Evolutionary conservation across 1,140 invertebrate species (phyloP), one percentile per base, ranked within the genome.

Genomic region (Caerostris extrusa): DNA sequence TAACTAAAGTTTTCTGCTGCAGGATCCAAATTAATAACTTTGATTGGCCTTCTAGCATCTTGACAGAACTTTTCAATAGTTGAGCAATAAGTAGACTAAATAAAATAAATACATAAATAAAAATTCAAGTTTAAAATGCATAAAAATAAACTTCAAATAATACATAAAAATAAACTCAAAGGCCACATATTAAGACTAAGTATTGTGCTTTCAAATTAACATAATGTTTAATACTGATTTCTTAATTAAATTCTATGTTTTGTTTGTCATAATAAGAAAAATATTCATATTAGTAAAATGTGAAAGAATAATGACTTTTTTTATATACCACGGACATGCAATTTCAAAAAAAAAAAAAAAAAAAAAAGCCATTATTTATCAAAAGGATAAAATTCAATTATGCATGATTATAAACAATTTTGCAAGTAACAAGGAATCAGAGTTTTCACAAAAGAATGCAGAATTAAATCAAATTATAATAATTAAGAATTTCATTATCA

Each of bases 1-100:
- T 99, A 99, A 95, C 98, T 97, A 97, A 99, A 99, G 95, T 98
- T 96, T 96, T 99, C 99, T 17, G 99, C 99, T 4, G 99, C 99
- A 69, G 99, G 99, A 96, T 99, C 99, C 67, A 99, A 96, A 96
- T 99, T 99, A 0, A 99, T 97, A 8, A 99, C 97, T 94, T 98
- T 97, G 53, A 99, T 97, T 3, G 96, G 96, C 95, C 98, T 97
- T 94, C 97, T 97, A 5, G 97, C 96, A 94, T 97, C 97, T 94
- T 97, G 97, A 86, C 97, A 98, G 96, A 99, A 98, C 96, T 97
- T 97, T 94, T 98, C 97, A 95, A 99, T 97, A 12, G 97, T 97
- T 82, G 97, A 97, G 96, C 99, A 99, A 95, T 99, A 99, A 2
- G 99, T 99, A 0, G 99, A 99, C 98, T 97, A 95, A 81, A 96